Conservation (phyloP, 2,797 vertebrate species). For the Chaenodraco wilsoni region DNA sequence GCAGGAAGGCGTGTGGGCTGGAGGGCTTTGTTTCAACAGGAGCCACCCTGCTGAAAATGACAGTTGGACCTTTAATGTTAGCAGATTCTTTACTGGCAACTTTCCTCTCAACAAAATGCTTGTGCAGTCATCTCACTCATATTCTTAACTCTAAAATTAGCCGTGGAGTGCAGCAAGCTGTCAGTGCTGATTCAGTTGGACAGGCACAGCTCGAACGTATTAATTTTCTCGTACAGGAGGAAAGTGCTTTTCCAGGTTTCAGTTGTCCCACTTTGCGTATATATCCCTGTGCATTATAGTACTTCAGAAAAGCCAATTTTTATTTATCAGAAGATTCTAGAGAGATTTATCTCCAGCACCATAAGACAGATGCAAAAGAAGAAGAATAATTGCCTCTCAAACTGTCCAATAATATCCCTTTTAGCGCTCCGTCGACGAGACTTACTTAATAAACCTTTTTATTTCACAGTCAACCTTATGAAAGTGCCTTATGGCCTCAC, state of each 20-base stretch:
- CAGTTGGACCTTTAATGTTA: constrained; percentile 58
- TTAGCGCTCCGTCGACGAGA: constrained; percentile 49
- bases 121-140: constrained; percentile 60
- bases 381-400: constrained; percentile 25
- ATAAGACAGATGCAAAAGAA: constrained; percentile 44
- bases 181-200: constrained; percentile 67
- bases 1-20: constrained; percentile 68
- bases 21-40: constrained; percentile 55
- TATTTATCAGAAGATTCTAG: constrained; percentile 34
- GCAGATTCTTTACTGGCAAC: constrained; percentile 41
- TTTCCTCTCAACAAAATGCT: constrained; percentile 54
- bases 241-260: constrained; percentile 75
- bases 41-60: constrained; percentile 56
- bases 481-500: constrained; percentile 52
- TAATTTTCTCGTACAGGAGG: constrained; percentile 67
- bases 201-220: constrained; percentile 68
- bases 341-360: constrained; percentile 38
- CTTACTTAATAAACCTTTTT: constrained; percentile 69
- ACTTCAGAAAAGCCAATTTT: constrained; percentile 57
- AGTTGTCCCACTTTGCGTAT: constrained; percentile 53
- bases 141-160: constrained; percentile 74
- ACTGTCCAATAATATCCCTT: constrained; percentile 50
- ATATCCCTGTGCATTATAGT: constrained; percentile 59
- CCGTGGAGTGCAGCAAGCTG: constrained; percentile 56
- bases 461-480: constrained; percentile 61